These are phyloP conservation scores for Masnerella sp. DNA, from an alignment of 2,888 invertebrate species.

Conservation along the genomic window DNA sequence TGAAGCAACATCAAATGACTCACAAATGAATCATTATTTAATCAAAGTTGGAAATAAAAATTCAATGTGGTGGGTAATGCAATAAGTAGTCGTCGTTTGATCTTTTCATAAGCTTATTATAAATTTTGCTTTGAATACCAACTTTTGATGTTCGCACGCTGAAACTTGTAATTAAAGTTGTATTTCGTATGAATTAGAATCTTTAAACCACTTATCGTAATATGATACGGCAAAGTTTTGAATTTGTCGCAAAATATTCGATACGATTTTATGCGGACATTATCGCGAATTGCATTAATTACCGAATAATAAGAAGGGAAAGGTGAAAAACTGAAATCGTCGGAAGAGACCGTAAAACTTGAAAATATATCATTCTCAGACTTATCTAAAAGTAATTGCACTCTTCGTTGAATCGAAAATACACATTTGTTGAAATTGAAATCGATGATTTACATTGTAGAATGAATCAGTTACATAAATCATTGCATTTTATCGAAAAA, in stretches of 20 bases:
- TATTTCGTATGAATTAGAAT: conserved; percentile 39
- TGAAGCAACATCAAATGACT: not conserved
- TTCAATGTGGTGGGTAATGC: conserved; percentile 24
- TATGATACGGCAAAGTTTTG: conserved; percentile 15
- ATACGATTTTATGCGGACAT: not conserved
- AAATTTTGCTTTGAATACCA: conserved; percentile 32
- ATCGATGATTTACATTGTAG: too few relatives aligned
- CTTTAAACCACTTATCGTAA: conserved; percentile 33
- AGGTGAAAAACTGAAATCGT: too few relatives aligned
- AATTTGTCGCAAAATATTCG: conserved; percentile 1
- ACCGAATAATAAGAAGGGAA: too few relatives aligned
- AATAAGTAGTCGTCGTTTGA: conserved; percentile 38
- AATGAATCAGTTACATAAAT: too few relatives aligned
- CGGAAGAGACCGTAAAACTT: too few relatives aligned
- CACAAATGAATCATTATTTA: conserved; percentile 21
- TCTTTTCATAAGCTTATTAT: conserved; percentile 41
- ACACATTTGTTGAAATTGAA: too few relatives aligned
- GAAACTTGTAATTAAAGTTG: conserved; percentile 37
- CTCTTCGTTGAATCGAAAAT: too few relatives aligned
- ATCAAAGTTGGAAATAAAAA: conserved; percentile 31
- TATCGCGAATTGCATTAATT: too few relatives aligned
- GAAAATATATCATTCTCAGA: too few relatives aligned
- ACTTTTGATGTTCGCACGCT: conserved; percentile 26
- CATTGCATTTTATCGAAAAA: too few relatives aligned
- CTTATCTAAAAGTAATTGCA: too few relatives aligned